These are phyloP conservation scores for Luffia ferchaultella DNA, from an alignment of 2,888 invertebrate species.

Conservation along the genomic window DNA sequence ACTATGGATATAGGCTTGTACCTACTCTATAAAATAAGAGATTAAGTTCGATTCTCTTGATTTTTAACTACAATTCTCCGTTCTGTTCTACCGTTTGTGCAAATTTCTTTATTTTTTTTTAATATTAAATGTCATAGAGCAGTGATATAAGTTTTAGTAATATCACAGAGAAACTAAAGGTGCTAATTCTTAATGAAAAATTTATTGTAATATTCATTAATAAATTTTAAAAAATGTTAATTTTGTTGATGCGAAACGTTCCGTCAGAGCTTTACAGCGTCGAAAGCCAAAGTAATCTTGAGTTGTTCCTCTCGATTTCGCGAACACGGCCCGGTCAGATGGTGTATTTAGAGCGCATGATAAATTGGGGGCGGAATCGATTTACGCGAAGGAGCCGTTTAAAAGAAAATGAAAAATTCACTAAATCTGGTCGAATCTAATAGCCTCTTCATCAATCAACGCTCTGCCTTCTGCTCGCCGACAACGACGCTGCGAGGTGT, in stretches of 20 bases:
- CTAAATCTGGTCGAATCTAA: constrained; percentile 44
- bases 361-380: constrained; percentile 50
- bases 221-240: too few species aligned
- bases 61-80: too few species aligned
- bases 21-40: too few species aligned
- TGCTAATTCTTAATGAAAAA: too few species aligned
- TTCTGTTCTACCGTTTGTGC: too few species aligned
- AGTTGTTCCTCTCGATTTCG: constrained; percentile 38
- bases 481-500: constrained; percentile 24
- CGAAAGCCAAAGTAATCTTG: not conserved
- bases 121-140: too few species aligned
- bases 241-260: not conserved
- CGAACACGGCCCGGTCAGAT: constrained; percentile 27
- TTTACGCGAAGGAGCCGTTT: constrained; percentile 43
- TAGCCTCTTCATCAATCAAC: constrained; percentile 55
- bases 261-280: not conserved
- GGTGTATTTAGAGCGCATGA: constrained; percentile 47
- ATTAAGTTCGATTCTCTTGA: too few species aligned
- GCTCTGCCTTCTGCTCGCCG: constrained; percentile 39
- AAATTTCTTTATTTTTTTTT: too few species aligned
- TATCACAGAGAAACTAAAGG: too few species aligned
- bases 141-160: too few species aligned
- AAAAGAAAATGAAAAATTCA: constrained; percentile 51
- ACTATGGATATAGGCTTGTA: too few species aligned
- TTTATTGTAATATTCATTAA: too few species aligned